Evolutionary conservation across 2,888 invertebrate genomes (phyloP).

Genomic region (Drosophila merina): DNA sequence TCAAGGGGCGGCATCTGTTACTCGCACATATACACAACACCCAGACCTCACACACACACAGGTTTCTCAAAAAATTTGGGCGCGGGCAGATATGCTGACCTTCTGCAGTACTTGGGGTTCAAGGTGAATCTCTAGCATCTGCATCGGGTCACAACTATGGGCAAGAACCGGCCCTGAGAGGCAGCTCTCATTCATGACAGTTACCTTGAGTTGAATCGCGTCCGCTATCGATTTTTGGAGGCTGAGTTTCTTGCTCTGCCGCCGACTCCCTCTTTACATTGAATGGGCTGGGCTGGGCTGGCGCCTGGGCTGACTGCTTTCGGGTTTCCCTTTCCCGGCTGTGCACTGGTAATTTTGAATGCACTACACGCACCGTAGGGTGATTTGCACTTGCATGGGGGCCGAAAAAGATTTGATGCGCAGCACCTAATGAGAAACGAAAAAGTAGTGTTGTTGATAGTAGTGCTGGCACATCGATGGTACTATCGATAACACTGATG

Average conservation of each 20-base stretch:
- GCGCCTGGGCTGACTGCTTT: background rate
- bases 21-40: slow-evolving; percentile 18
- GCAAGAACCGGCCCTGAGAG: background rate
- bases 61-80: slow-evolving; percentile 4
- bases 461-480: background rate
- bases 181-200: slow-evolving; percentile 33
- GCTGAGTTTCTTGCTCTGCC: slow-evolving; percentile 1
- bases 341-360: slow-evolving; percentile 37
- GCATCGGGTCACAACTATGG: background rate
- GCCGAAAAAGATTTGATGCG: slow-evolving; percentile 45
- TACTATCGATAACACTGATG: too few relatives aligned
- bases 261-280: slow-evolving; percentile 5
- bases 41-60: slow-evolving; percentile 12
- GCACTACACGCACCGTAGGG: slow-evolving; percentile 41
- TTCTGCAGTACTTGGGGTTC: slow-evolving; percentile 27
- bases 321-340: background rate
- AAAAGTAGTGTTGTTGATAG: background rate
- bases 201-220: slow-evolving; percentile 29
- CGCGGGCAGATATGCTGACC: slow-evolving; percentile 4
- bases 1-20: slow-evolving; percentile 21
- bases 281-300: background rate
- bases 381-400: slow-evolving; percentile 62
- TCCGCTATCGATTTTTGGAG: slow-evolving; percentile 33
- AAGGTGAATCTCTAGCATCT: slow-evolving; percentile 31
- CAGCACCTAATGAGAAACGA: slow-evolving; percentile 15